Base-by-base conservation (phyloP, 2,888 invertebrate species). In the Nephrotoma appendiculata region DNA sequence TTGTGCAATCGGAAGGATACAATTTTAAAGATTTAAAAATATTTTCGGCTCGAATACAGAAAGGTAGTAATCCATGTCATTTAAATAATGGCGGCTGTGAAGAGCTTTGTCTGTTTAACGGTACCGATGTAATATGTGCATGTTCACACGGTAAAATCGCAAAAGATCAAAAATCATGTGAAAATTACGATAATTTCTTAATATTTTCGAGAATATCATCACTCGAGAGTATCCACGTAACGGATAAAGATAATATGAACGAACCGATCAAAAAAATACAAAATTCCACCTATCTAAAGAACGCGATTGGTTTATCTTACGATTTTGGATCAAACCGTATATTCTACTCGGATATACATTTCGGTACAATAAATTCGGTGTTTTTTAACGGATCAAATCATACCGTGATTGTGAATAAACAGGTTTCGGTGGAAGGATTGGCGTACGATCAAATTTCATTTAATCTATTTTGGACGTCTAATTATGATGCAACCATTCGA, bases 341-440 rank as follows among this genome's bases (percentile, higher is more conserved):
- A 86, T 97, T 96, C 92, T 98, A 96, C 92, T 97, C 97, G 0
- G 98, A 98, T 91, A 97, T 98, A 88, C 96, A 97, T 90, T 93
- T 95, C 89, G 97, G 96, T 87, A 94, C 96, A 88, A 97, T 98
- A 89, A 95, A 96, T 92, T 93, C 94, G 45, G 97, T 96, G 85
- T 93, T 93, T 90, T 97, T 97, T 92, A 95, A 97, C 92, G 97
- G 97, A 86, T 93, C 93, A 44, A 93, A 93, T 0, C 96, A 96
- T 91, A 92, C 92, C 52, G 93, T 95, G 71, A 92, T 97, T 88
- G 93, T 96, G 9, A 94, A 94, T 89, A 94, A 95, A 89, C 95
- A 96, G 91, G 96, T 96, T 9, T 95, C 96, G 0, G 97, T 97
- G 6, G 98, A 98, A 92, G 98, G 98, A 71, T 92, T 98, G 89